phyloP scores from a whole-genome alignment of 2,888 invertebrate genomes.

The Atherix ibis region DNA sequence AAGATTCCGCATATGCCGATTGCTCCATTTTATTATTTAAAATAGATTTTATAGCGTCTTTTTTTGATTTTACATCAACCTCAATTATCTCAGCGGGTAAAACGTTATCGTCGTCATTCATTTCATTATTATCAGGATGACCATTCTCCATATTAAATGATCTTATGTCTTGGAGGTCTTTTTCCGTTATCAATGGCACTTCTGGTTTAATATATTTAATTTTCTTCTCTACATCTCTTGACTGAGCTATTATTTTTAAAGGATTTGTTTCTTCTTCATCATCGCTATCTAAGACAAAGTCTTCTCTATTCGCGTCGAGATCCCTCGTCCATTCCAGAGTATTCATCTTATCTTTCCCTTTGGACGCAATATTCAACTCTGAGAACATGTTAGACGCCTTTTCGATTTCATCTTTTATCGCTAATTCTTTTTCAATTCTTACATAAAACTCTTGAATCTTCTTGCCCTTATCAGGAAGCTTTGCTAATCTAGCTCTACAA shows the following conservation, averaged over 20 bases:
- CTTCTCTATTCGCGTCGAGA: constrained; percentile 12
- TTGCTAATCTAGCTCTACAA: constrained; percentile 10
- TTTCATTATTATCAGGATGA: background rate
- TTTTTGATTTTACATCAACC: constrained; percentile 16
- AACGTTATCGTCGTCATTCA: background rate
- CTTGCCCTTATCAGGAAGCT: constrained; percentile 27
- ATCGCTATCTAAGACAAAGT: constrained; percentile 24
- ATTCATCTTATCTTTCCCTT: constrained; percentile 19
- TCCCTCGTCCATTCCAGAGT: constrained; percentile 26
- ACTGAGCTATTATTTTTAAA: constrained; percentile 25
- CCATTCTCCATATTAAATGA: constrained; percentile 15
- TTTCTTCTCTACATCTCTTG: constrained; percentile 22
- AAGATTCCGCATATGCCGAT: constrained; percentile 2
- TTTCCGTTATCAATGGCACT: constrained; percentile 20
- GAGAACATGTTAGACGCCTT: constrained; percentile 23
- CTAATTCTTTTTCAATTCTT: constrained; percentile 22
- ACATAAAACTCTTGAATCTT: constrained; percentile 23
- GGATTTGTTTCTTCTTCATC: constrained; percentile 26
- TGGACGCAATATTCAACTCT: constrained; percentile 23
- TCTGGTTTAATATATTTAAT: constrained; percentile 19
- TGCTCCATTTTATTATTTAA: constrained; percentile 3
- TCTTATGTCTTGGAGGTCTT: constrained; percentile 26
- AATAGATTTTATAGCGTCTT: constrained; percentile 11
- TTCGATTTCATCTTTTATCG: constrained; percentile 21
- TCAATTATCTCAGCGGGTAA: constrained; percentile 16